Evolutionary conservation across 2,113 vertebrate species (phyloP), one percentile per base, ranked within the genome.

Genomic region (Lanius ludovicianus): DNA sequence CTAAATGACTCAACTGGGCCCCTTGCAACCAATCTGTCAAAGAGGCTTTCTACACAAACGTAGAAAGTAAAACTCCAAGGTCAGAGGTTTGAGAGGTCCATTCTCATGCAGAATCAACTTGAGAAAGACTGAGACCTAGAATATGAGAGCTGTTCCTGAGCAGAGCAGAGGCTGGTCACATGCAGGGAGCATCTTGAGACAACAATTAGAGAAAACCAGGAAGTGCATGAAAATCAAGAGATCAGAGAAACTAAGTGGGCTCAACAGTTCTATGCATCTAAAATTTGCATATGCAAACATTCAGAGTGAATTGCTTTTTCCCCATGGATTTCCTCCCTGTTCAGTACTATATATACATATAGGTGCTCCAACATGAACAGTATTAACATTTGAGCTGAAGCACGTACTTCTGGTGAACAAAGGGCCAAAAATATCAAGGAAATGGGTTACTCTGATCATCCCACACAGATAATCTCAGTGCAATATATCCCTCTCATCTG

Each of bases 91-190:
- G 83, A 92, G 86, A 73, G n/a, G 83, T 87, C 95, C 93, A 94
- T 95, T 96, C 95, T 90, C 95, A 96, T 96, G 91, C 95, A 97
- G 95, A 91, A 70, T 93, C 83, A 92, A 68, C 79, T 93, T 5
- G 88, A 90, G 68, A 81, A 86, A 90, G 88, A 95, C 7, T 77
- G 90, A 95, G 69, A 84, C 88, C 96, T 97, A 97, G 96, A 97
- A 97, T 94, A 96, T 96, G 93, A 95, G 95, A 96, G 90, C 93
- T 97, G 96, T 97, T 97, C 96, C 92, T 97, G 92, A 49, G 47
- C 47, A 49, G 47, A 49, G 96, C 96, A 94, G 93, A 92, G 95
- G 88, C 95, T 81, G 92, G 37, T 90, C 89, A 93, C 95, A 96
- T 96, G 93, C 96, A 97, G 93, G 95, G 95, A 96, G 92, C 95